Evolutionary conservation across 2,113 vertebrate species (phyloP), one percentile per base, ranked within the genome.

Genomic region (Aegotheles bennettii): DNA sequence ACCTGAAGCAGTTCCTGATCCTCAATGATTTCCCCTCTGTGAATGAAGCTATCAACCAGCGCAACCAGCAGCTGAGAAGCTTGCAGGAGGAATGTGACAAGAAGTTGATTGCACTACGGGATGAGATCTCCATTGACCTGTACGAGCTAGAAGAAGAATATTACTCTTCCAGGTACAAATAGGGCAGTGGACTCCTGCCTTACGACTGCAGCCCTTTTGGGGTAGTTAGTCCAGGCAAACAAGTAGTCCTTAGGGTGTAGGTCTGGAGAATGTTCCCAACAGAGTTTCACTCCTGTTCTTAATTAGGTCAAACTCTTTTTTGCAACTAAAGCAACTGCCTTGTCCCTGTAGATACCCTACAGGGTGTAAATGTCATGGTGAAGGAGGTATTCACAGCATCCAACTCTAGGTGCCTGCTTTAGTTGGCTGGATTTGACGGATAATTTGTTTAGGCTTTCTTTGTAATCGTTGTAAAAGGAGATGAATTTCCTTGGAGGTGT

Each of bases 81-180:
- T 95, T 99, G 93, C 99, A 99, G 98, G 99, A 99, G 28, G 99
- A 99, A 36, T 99, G 99, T 6, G 99, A 99, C 98, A 99, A 99
- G 96, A 99, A 99, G 96, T 98, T 99, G 59, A 98, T 98, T 48
- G 97, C 99, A 1, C 98, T 99, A 70, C 97, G 99, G 9, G 99
- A 99, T 12, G 99, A 99, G 98, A 98, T 99, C 77, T 99, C 99
- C 93, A 97, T 99, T n/a, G 99, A 99, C 98, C 99, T 99, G 45
- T 99, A 99, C 67, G 99, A 99, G 98, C 98, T 99, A 93, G 99
- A 99, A 98, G 99, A 99, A 99, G 99, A 99, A 97, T 99, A 99
- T 98, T 99, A 99, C 98, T 99, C 99, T 97, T 99, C 99, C 98
- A 99, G 99, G 99, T 99, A 99, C 98, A 99, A 98, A 98, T 99